Evolutionary conservation across 2,113 vertebrate species (phyloP).

Genomic region (Charadrius vociferus): DNA sequence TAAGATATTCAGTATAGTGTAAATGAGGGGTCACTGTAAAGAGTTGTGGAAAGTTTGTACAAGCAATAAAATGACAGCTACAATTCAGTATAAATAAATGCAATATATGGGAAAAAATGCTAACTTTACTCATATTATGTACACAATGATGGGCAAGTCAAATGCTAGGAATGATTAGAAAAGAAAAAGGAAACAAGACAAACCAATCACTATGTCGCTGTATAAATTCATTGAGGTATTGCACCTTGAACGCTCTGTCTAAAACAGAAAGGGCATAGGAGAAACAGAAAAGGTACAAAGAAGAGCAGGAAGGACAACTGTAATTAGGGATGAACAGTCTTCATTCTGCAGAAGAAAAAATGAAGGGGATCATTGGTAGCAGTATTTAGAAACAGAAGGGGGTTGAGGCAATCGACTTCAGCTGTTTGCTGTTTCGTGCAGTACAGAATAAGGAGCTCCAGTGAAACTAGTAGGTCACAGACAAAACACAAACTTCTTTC

Average conservation of each 20-base stretch:
- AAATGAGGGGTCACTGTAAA: background rate
- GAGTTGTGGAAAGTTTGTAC: background rate
- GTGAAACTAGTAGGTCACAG: background rate
- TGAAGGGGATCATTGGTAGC: fast-evolving
- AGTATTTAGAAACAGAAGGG: background rate
- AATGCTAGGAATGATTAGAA: background rate
- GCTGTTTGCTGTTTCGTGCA: background rate
- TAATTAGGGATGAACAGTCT: background rate
- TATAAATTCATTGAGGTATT: background rate
- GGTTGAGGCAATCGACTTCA: background rate
- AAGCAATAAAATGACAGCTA: background rate
- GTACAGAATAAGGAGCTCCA: background rate
- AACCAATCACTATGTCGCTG: background rate
- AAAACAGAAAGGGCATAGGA: background rate
- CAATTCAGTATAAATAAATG: background rate
- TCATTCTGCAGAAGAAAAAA: background rate
- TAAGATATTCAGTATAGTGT: background rate
- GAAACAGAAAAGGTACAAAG: background rate
- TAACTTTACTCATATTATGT: background rate
- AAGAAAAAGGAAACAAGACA: background rate
- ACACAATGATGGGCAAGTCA: background rate
- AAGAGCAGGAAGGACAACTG: background rate
- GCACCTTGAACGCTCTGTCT: background rate
- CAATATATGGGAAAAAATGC: background rate
- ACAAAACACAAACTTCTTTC: background rate